Conservation (phyloP, 2,888 invertebrate species). For the Orthonevra nobilis region DNA sequence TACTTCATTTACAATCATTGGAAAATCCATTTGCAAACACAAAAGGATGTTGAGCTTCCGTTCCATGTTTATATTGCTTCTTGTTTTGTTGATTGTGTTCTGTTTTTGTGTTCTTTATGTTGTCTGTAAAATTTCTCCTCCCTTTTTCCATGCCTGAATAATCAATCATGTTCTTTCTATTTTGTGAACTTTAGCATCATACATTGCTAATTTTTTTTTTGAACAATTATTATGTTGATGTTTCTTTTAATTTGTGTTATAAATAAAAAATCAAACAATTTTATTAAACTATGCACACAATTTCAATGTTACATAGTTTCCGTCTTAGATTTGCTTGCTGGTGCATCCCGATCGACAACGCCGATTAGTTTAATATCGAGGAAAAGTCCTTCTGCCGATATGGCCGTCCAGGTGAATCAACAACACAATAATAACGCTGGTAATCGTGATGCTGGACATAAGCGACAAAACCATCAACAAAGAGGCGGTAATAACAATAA, state of each 20-base stretch:
- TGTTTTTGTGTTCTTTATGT: slow-evolving; percentile 53
- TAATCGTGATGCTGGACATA: slow-evolving; percentile 79
- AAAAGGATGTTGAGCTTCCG: too few species aligned
- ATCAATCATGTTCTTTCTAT: too few species aligned
- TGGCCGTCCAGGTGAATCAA: slow-evolving; percentile 86
- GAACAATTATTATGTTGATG: background rate
- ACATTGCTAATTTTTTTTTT: background rate
- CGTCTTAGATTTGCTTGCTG: slow-evolving; percentile 81
- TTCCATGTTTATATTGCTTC: too few species aligned
- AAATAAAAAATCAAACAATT: background rate
- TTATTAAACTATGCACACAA: slow-evolving; percentile 31
- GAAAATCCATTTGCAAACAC: too few species aligned
- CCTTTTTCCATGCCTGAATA: background rate
- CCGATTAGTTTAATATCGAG: slow-evolving; percentile 87
- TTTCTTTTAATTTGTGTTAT: slow-evolving; percentile 20
- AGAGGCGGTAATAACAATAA: slow-evolving; percentile 73
- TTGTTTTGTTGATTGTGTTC: background rate
- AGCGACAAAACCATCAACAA: slow-evolving; percentile 72
- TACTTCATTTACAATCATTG: too few species aligned
- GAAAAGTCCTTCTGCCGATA: slow-evolving; percentile 93
- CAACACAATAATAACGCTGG: slow-evolving; percentile 76
- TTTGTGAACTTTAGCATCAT: too few species aligned
- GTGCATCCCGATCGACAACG: slow-evolving; percentile 88
- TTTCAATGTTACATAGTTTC: slow-evolving; percentile 74
- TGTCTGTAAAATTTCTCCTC: background rate